Percentiles rank a stretch among this genome's conserved stretches.
Conservation (phyloP, 2,797 vertebrate species). For the Ptychadena robeensis region DNA sequence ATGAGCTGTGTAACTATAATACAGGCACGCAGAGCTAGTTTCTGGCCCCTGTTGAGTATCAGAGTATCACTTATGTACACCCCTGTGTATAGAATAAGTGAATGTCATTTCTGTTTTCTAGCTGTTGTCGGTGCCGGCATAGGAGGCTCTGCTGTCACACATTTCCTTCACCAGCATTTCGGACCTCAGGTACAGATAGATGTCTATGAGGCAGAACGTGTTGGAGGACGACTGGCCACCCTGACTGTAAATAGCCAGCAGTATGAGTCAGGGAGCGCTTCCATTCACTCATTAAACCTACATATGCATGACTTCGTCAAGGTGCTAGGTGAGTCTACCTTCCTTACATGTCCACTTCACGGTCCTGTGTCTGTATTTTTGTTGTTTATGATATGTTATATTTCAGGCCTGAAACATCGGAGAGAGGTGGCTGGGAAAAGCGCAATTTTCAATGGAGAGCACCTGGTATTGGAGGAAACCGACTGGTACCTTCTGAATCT, state of each 20-base stretch:
- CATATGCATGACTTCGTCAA: conserved; percentile 98
- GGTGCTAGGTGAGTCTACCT: conserved; percentile 86
- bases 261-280: conserved; percentile 91
- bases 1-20: too few species aligned
- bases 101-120: conserved; percentile 65
- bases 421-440: conserved; percentile 90
- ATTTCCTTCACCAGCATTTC: conserved; percentile 94
- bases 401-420: conserved; percentile 88
- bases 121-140: conserved; percentile 93
- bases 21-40: too few species aligned
- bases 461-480: conserved; percentile 92
- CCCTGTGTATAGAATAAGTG: too few species aligned
- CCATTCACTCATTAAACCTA: conserved; percentile 93
- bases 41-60: too few species aligned
- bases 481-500: conserved; percentile 98
- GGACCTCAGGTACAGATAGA: conserved; percentile 92
- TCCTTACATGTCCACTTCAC: too few species aligned
- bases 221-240: conserved; percentile 91
- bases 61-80: too few species aligned
- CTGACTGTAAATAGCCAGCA: conserved; percentile 91
- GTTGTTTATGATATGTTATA: background rate
- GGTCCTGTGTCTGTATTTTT: background rate
- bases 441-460: conserved; percentile 88
- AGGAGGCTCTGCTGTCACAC: conserved; percentile 88
- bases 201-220: conserved; percentile 86